These are phyloP conservation scores for Gobio occitaniae DNA, from an alignment of 2,797 vertebrate genomes.

Conservation along the genomic window DNA sequence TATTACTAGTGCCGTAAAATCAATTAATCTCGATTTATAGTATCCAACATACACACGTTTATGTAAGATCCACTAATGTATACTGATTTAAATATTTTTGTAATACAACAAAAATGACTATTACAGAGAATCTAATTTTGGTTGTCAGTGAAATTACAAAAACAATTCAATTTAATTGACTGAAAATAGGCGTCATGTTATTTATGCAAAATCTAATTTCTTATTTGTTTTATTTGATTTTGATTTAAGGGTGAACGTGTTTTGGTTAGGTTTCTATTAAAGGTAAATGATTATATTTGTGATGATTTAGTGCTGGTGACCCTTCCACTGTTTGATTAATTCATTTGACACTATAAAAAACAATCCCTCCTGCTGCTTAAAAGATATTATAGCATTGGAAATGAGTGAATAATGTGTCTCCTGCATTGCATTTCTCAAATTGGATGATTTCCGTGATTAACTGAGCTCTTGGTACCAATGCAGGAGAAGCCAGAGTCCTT, in stretches of 20 bases:
- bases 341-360: constrained; percentile 39
- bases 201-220: not conserved
- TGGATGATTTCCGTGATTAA: constrained; percentile 67
- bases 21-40: not conserved
- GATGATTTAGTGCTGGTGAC: not conserved
- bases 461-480: constrained; percentile 57
- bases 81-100: not conserved
- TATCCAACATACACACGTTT: too few relatives aligned
- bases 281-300: not conserved
- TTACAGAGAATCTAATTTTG: not conserved
- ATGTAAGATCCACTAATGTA: not conserved
- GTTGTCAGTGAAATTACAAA: too few relatives aligned
- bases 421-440: constrained; percentile 59
- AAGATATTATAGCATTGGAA: constrained; percentile 39
- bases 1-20: not conserved
- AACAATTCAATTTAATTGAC: not conserved
- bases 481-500: constrained; percentile 44
- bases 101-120: not conserved
- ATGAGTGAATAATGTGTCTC: constrained; percentile 50
- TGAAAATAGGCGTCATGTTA: not conserved
- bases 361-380: constrained; percentile 35
- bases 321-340: constrained; percentile 8
- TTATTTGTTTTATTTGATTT: not conserved
- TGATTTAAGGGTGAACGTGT: not conserved
- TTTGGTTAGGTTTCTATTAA: not conserved